Percentiles rank a stretch among this genome's conserved stretches.
These are phyloP conservation scores for Steatocranus sp. DNA, from an alignment of 2,797 vertebrate species.

Conservation along the genomic window DNA sequence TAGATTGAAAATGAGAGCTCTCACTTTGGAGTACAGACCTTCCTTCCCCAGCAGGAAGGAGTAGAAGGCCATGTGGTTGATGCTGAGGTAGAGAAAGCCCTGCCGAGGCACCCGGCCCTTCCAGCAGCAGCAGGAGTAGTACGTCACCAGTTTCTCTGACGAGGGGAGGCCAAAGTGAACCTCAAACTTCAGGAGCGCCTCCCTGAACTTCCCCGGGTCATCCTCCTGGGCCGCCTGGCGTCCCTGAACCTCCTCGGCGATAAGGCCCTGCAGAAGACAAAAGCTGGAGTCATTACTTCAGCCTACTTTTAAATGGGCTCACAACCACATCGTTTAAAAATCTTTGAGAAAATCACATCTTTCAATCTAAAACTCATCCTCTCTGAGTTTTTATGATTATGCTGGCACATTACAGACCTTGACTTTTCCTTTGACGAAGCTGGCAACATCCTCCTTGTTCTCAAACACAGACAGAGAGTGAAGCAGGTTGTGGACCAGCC, in stretches of 20 bases:
- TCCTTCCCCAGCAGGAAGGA: slow-evolving; percentile 97
- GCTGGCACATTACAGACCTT: slow-evolving; percentile 73
- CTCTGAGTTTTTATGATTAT: background rate
- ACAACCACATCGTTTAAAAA: background rate
- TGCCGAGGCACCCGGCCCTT: slow-evolving; percentile 94
- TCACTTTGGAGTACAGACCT: slow-evolving; percentile 70
- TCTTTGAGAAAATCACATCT: background rate
- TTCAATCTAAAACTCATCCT: background rate
- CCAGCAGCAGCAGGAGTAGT: slow-evolving; percentile 97
- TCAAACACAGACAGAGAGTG: slow-evolving; percentile 95
- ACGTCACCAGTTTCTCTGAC: slow-evolving; percentile 89
- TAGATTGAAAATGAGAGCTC: background rate
- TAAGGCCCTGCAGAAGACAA: slow-evolving; percentile 80
- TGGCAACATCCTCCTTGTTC: slow-evolving; percentile 91
- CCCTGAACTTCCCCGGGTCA: slow-evolving; percentile 90
- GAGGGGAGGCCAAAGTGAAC: slow-evolving; percentile 88
- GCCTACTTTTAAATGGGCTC: background rate
- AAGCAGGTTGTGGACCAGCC: slow-evolving; percentile 91
- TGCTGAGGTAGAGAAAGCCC: slow-evolving; percentile 95
- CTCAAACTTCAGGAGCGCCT: slow-evolving; percentile 88
- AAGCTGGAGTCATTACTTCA: background rate
- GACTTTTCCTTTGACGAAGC: slow-evolving; percentile 93
- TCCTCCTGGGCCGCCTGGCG: slow-evolving; percentile 88
- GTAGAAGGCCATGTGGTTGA: slow-evolving; percentile 97
- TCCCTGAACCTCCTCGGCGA: slow-evolving; percentile 89